Base-by-base conservation (phyloP, 2,888 invertebrate species). In the Ectemnius continuus region DNA sequence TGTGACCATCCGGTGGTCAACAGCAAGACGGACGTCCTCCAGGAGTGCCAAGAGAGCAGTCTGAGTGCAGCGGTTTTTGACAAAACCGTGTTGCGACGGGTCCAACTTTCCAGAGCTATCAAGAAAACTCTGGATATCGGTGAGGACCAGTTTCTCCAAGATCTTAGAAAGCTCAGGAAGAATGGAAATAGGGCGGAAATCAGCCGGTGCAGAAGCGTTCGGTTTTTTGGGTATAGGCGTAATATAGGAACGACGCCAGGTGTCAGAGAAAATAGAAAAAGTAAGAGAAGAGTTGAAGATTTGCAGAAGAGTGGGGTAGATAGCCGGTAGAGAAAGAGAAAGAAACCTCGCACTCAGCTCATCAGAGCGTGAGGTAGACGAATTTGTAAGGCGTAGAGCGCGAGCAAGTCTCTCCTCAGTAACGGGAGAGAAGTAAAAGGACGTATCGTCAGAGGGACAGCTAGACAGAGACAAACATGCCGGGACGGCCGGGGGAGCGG, bases 31-130 rank as follows among this genome's bases (percentile, higher is more conserved):
- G 0, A 86, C 71, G 57, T 87, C 79, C 23, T 87, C 84, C 0
- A 76, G 18, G 0, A 88, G 76, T n/a, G 79, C 76, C 0, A 83
- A 16, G 0, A 87, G 71, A 0, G 86, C 85, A 0, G 86, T 85
- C 13, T 82, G 70, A 0, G 87, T 86, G 26, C 85, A 81, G 28
- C 70, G 73, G 5, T 70, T 70, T 5, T 67, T 73, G 2, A 86
- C 69, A 63, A 84, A 88, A 0, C 84, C 88, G 0, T 86, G 85
- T 63, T 88, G 87, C 0, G 45, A 13, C 0, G 61, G 64, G 5
- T 86, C 84, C 0, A 88, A 64, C 1, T 86, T 57, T 5, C 81
- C 62, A 60, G 82, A 65, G 4, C 14, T 4, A n/a, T 81, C 79
- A 0, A 88, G n/a, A 57, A 76, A 83, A 2, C 36, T 16, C 0